Base-by-base conservation (phyloP, 2,113 vertebrate genomes). In the Silurus glanis region DNA sequence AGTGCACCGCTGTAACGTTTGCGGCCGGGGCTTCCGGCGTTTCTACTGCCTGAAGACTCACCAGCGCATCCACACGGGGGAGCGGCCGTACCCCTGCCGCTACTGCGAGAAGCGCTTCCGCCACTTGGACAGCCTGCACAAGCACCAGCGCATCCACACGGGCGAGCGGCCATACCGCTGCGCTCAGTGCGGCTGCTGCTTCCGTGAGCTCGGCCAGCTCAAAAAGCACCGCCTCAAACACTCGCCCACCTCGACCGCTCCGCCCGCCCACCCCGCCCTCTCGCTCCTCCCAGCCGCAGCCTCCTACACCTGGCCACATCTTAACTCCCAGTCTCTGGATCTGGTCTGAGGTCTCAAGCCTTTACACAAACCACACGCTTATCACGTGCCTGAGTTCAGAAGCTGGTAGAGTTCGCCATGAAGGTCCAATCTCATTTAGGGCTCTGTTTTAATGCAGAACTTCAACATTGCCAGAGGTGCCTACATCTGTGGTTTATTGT, bases 31-130 rank as follows among this genome's bases (percentile, higher is more conserved):
- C 19, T 92, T 92, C 83, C 87, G 91, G 6, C 91, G 91, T 71
- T 92, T 92, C 86, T 92, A 92, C 78, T 92, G 91, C 88, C 87
- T 92, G 62, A 92, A 92, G 86, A 92, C 91, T 6, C 91, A 92
- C 88, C 91, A 92, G 86, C 91, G 91, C 78, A 92, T 92, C 56
- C 91, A 92, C 84, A 92, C 91, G 1, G 91, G 91, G 12, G 91
- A 92, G 84, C 89, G 91, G 2, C 91, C 91, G 0, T 92, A 92
- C 79, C 91, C 91, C 6, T 92, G 91, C 86, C 84, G 91, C 81
- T 92, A 89, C 86, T 92, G 91, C 51, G 91, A 91, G 87, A 92
- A 92, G 49, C 90, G 91, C n/a, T 92, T 92, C 83, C 89, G 91
- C 28, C 91, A 91, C 87, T 76, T 92, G 66, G 91, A 91, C 90